Percentiles rank a stretch among this genome's conserved stretches.
Conservation (phyloP, 2,113 vertebrate genomes). For the Solenodon paradoxus region DNA sequence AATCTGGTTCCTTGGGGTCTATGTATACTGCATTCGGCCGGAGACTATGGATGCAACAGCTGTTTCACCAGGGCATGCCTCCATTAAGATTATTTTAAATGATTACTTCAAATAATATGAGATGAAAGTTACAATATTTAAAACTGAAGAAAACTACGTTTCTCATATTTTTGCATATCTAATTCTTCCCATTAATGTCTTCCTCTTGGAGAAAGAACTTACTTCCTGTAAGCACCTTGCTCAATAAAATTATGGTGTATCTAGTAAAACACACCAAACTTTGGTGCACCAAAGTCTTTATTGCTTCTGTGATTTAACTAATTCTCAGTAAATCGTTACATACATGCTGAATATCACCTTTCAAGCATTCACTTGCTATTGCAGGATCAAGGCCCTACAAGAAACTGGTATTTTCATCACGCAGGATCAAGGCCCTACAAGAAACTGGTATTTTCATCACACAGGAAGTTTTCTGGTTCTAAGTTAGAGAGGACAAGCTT, state of each 20-base stretch:
- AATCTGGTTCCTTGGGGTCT: too few species aligned
- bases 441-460: not conserved
- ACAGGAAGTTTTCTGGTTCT: not conserved
- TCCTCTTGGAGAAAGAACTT: not conserved
- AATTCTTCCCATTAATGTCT: not conserved
- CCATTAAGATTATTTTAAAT: constrained; percentile 4
- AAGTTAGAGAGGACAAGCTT: not conserved
- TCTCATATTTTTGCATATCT: not conserved
- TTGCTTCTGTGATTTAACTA: not conserved
- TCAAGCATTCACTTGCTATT: not conserved
- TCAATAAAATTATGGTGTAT: not conserved
- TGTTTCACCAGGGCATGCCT: not conserved
- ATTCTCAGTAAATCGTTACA: not conserved
- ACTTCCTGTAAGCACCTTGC: not conserved
- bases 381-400: not conserved
- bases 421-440: too few species aligned
- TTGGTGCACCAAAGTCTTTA: not conserved
- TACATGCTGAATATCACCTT: not conserved
- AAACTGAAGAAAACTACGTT: not conserved
- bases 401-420: not conserved
- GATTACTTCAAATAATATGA: not conserved
- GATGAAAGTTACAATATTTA: not conserved
- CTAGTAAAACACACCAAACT: not conserved
- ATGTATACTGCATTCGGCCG: too few species aligned
- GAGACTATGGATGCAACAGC: too few species aligned